Percentiles rank a stretch among this genome's conserved stretches.
Evolutionary conservation across 2,113 vertebrate species (phyloP).

Genomic region (Arothron firmamentum): DNA sequence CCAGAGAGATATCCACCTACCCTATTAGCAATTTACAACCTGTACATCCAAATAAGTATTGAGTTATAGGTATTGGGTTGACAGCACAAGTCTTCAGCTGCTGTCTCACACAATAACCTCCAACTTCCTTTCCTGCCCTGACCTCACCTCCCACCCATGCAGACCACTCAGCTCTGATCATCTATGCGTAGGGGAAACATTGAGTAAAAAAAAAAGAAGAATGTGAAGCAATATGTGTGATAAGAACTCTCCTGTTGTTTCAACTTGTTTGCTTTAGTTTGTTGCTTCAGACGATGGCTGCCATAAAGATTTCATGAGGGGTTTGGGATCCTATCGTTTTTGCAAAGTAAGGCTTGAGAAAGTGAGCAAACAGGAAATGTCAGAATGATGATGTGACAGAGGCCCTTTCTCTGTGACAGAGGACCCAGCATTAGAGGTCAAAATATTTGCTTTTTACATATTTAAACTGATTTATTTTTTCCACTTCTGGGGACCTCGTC

Average conservation of each 20-base stretch:
- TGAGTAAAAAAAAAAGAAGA: not conserved
- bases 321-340: not conserved
- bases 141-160: slow-evolving; percentile 23
- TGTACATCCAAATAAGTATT: not conserved
- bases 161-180: slow-evolving; percentile 12
- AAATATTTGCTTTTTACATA: not conserved
- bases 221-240: not conserved
- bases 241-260: not conserved
- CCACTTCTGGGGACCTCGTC: too few species aligned
- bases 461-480: not conserved
- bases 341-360: not conserved
- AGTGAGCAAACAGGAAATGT: too few species aligned
- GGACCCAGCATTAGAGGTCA: too few species aligned
- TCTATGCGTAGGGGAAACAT: slow-evolving; percentile 23
- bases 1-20: not conserved
- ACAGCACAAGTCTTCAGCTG: not conserved
- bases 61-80: not conserved
- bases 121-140: not conserved
- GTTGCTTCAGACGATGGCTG: not conserved
- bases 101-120: not conserved
- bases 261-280: not conserved
- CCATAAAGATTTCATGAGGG: not conserved
- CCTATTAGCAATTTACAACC: not conserved
- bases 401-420: too few species aligned
- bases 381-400: too few species aligned